Base-by-base conservation (phyloP, 2,888 invertebrate genomes). In the Lamellibrachia satsuma region DNA sequence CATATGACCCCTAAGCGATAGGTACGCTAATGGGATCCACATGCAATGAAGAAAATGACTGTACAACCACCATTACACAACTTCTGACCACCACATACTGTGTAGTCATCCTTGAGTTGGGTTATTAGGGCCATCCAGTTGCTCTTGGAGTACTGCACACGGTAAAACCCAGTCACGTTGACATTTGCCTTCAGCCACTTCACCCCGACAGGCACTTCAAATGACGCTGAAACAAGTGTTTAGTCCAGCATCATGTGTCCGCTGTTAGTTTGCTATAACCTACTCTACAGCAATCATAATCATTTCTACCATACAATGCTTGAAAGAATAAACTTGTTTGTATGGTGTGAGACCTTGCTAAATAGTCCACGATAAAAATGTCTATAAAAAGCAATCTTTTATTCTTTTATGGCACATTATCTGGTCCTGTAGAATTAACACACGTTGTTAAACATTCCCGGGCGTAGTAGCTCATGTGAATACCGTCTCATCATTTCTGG, bases 121-220 rank as follows among this genome's bases (percentile, higher is more conserved):
- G 92, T 39, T 15, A 97, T 97, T 1, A 98, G 97, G 0, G 97
- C 97, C 8, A 97, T 96, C 97, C 98, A 98, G 95, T 97, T 97
- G 3, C 94, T 94, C 1, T 97, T 97, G 92, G 97, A 97, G 92
- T 96, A 96, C 94, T 96, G 96, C 60, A 95, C 96, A 90, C 95
- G 94, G 94, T 96, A 96, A 94, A 94, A 96, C 6, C 96, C 96
- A 93, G 93, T 94, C 94, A 94, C 94, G 92, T 94, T 94, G 92
- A 93, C 94, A 93, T 95, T 96, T 8, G 94, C 95, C 93, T 95
- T 96, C 27, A 95, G 93, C 95, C 95, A 95, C 11, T 93, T 94
- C 22, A 92, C 93, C 97, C 97, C 93, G 94, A 93, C 93, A 7
- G 95, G 90, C 52, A 94, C 39, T 0, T 55, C 52, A 91, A 96